Evolutionary conservation across 2,113 vertebrate species (phyloP).

Genomic region (Bombycilla garrulus): DNA sequence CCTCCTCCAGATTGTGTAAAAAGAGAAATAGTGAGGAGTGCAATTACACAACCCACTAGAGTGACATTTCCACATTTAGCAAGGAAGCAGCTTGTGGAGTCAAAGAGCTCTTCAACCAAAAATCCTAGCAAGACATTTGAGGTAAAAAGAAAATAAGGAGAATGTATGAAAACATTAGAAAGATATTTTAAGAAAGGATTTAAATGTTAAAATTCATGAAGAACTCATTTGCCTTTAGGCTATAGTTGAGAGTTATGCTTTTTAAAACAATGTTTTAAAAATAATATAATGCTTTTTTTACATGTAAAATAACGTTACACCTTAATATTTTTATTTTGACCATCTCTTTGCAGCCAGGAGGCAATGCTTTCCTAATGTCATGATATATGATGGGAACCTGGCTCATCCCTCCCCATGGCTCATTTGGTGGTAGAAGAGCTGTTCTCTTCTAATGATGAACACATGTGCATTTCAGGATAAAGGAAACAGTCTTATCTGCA

Average conservation of each 20-base stretch:
- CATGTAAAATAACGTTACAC: not conserved
- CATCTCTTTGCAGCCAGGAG: not conserved
- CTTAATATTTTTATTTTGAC: not conserved
- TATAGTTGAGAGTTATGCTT: not conserved
- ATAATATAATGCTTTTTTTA: not conserved
- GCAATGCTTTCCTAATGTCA: not conserved
- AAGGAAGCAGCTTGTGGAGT: conserved; percentile 2
- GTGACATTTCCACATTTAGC: not conserved
- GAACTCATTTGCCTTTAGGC: not conserved
- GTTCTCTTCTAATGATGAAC: not conserved
- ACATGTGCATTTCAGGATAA: not conserved
- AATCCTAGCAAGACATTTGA: not conserved
- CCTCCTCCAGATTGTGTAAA: not conserved
- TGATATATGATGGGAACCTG: not conserved
- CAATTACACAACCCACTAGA: not conserved
- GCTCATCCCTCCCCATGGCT: not conserved
- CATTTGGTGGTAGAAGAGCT: not conserved
- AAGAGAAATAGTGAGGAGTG: not conserved
- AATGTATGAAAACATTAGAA: not conserved
- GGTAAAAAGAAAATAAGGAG: not conserved
- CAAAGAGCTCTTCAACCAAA: not conserved
- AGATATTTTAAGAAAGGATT: not conserved
- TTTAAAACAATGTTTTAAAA: not conserved
- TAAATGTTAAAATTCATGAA: not conserved
- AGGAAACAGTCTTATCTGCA: not conserved